These are phyloP conservation scores for Rotaria socialis DNA, from an alignment of 2,888 invertebrate species.

Conservation along the genomic window DNA sequence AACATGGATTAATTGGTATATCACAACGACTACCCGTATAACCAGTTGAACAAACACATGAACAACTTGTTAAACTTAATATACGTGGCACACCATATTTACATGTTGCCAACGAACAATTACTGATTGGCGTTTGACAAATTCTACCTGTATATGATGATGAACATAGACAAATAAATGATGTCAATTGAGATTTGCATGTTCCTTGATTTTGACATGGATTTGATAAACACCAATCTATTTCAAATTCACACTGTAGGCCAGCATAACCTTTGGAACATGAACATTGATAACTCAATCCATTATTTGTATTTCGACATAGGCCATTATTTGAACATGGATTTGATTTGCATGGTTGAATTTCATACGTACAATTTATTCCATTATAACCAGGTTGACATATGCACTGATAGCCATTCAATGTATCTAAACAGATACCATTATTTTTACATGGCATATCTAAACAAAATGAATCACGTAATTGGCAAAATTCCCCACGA, in stretches of 20 bases:
- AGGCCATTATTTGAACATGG: slow-evolving; percentile 42
- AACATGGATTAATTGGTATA: slow-evolving; percentile 38
- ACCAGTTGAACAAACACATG: slow-evolving; percentile 43
- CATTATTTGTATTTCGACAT: slow-evolving; percentile 38
- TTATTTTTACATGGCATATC: slow-evolving; percentile 38
- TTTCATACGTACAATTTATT: slow-evolving; percentile 37
- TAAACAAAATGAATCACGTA: slow-evolving; percentile 27
- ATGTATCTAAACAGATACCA: slow-evolving; percentile 38
- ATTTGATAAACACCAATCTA: slow-evolving; percentile 36
- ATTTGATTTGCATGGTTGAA: slow-evolving; percentile 40
- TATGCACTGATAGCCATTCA: slow-evolving; percentile 41
- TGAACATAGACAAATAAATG: not conserved
- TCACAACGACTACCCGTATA: slow-evolving; percentile 45
- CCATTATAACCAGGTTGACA: slow-evolving; percentile 42
- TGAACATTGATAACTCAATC: slow-evolving; percentile 36
- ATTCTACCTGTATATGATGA: not conserved
- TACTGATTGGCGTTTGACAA: not conserved
- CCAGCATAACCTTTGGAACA: slow-evolving; percentile 38
- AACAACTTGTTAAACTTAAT: slow-evolving; percentile 5
- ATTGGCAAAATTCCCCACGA: slow-evolving; percentile 43
- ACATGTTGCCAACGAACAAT: not conserved
- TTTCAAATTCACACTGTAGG: slow-evolving; percentile 45
- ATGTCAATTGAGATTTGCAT: not conserved
- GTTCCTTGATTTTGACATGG: slow-evolving; percentile 37
- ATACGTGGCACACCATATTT: not conserved